Conservation (phyloP, 2,797 vertebrate genomes). For the Darevskia mixta region DNA sequence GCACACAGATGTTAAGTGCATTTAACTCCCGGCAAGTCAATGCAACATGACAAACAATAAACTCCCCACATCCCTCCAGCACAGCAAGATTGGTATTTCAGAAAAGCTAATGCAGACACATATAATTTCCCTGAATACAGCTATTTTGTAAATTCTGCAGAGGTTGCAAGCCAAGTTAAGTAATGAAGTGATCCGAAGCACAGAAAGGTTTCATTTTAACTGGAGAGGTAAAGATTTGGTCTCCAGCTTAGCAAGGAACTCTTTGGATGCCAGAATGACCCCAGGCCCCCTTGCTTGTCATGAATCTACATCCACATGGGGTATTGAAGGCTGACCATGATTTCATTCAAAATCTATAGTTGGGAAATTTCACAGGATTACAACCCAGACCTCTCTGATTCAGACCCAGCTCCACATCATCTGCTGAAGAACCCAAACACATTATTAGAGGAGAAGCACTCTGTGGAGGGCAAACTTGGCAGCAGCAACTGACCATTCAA, state of each 20-base stretch:
- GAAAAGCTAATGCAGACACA: conserved; percentile 45
- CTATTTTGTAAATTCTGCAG: conserved; percentile 1
- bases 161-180: background rate
- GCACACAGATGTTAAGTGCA: conserved; percentile 4
- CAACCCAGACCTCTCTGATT: background rate
- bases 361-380: background rate
- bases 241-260: background rate
- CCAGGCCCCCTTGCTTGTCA: background rate
- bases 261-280: background rate
- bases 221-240: background rate
- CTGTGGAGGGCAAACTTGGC: background rate
- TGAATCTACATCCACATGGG: background rate
- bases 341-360: background rate
- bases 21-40: conserved; percentile 8
- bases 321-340: background rate
- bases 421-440: background rate
- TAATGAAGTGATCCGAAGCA: background rate
- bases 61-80: background rate
- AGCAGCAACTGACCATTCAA: background rate
- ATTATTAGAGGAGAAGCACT: background rate
- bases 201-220: background rate
- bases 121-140: conserved; percentile 11
- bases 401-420: background rate
- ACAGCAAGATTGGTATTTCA: conserved; percentile 32
- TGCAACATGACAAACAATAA: conserved; percentile 43